These are phyloP conservation scores for Halocaridina rubra DNA, from an alignment of 2,888 invertebrate genomes.

Conservation along the genomic window DNA sequence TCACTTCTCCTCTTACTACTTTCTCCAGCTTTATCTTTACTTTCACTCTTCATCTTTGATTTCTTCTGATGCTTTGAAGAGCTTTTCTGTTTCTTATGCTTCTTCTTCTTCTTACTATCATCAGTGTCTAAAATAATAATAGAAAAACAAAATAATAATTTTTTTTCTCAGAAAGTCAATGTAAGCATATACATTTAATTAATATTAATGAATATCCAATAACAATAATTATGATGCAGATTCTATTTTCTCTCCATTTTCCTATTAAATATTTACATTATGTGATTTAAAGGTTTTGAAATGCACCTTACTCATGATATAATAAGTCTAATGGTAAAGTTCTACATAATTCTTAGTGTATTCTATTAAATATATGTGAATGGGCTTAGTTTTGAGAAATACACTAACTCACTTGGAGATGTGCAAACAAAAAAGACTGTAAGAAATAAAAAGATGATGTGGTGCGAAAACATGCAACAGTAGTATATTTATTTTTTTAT, in stretches of 20 bases:
- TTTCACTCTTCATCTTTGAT: not conserved
- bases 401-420: not conserved
- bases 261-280: too few species aligned
- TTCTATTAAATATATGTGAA: too few species aligned
- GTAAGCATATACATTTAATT: too few species aligned
- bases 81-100: constrained; percentile 1
- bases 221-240: too few species aligned
- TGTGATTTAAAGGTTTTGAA: not conserved
- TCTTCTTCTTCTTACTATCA: constrained; percentile 11
- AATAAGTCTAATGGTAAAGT: too few species aligned
- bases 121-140: not conserved
- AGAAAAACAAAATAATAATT: too few species aligned
- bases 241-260: too few species aligned
- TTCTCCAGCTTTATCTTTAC: constrained; percentile 2
- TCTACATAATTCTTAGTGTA: too few species aligned
- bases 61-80: not conserved
- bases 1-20: constrained; percentile 14
- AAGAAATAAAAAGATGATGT: not conserved
- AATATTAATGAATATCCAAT: too few species aligned
- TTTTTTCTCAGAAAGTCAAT: too few species aligned
- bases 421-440: not conserved
- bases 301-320: not conserved
- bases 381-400: not conserved
- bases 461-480: too few species aligned
- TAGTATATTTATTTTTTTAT: too few species aligned